Evolutionary conservation across 1,140 invertebrate species (phyloP).

Genomic region (Drosophila ogumai): DNA sequence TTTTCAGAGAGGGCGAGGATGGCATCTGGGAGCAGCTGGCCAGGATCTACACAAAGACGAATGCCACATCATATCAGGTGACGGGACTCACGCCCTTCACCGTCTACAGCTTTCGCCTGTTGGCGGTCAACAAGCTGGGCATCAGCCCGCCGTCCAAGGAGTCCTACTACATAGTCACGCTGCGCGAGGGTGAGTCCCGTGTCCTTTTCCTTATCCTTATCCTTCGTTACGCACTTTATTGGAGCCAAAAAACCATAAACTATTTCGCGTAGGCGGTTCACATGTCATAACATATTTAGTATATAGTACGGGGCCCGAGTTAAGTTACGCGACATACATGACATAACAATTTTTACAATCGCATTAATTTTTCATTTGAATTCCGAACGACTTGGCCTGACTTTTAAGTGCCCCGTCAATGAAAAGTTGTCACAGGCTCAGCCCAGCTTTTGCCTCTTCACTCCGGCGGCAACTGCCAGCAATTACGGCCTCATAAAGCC

Average conservation of each 20-base stretch:
- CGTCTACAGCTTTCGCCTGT: slow-evolving; percentile 91
- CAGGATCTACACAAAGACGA: slow-evolving; percentile 88
- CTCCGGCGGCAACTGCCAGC: slow-evolving; percentile 30
- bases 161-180: slow-evolving; percentile 91
- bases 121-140: slow-evolving; percentile 90
- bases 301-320: background rate
- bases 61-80: slow-evolving; percentile 89
- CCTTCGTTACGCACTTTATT: slow-evolving; percentile 52
- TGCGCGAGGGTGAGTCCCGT: slow-evolving; percentile 88
- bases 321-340: slow-evolving; percentile 57
- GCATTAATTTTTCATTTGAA: slow-evolving; percentile 81
- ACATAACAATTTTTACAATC: slow-evolving; percentile 79
- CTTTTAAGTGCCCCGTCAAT: slow-evolving; percentile 70
- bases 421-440: slow-evolving; percentile 51
- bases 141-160: slow-evolving; percentile 89
- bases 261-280: slow-evolving; percentile 48
- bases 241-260: slow-evolving; percentile 39
- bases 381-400: slow-evolving; percentile 55
- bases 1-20: slow-evolving; percentile 88
- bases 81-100: slow-evolving; percentile 89
- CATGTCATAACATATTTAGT: slow-evolving; percentile 32
- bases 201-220: background rate
- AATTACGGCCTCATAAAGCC: slow-evolving; percentile 65
- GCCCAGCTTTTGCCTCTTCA: background rate
- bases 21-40: slow-evolving; percentile 88